These are phyloP conservation scores for Shinisaurus crocodilurus DNA, from an alignment of 2,113 vertebrate genomes.

Conservation along the genomic window DNA sequence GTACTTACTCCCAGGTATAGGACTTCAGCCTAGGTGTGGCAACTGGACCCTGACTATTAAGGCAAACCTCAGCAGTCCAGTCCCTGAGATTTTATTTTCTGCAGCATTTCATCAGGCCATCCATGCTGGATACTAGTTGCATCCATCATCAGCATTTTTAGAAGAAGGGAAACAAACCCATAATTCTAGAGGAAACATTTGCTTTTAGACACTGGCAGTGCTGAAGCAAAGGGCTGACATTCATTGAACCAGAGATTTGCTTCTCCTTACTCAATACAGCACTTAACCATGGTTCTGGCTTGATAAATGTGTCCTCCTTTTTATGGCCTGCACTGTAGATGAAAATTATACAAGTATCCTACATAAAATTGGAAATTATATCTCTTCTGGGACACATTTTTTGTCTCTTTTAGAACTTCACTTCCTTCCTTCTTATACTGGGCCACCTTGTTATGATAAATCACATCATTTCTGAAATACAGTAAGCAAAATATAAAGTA, in stretches of 20 bases:
- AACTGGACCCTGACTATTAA: background rate
- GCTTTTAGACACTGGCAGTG: background rate
- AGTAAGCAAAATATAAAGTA: conserved; percentile 51
- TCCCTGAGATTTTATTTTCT: background rate
- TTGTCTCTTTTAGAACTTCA: conserved; percentile 61
- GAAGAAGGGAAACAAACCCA: background rate
- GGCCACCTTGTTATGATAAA: conserved; percentile 24
- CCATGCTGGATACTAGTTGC: background rate
- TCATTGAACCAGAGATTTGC: conserved; percentile 26
- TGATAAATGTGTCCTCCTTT: conserved; percentile 34
- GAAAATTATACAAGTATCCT: conserved; percentile 35
- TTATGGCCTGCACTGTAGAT: conserved; percentile 34
- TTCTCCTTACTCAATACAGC: accelerated
- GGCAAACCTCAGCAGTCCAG: background rate
- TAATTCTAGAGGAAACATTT: conserved; percentile 26
- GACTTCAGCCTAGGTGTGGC: background rate
- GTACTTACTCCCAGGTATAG: no score
- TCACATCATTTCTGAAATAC: conserved; percentile 40
- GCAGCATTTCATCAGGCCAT: background rate
- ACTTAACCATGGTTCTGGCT: background rate
- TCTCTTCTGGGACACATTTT: conserved; percentile 26
- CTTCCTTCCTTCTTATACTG: conserved; percentile 44
- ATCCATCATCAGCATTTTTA: background rate
- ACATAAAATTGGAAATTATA: conserved; percentile 46
- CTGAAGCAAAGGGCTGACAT: conserved; percentile 14